Evolutionary conservation across 2,797 vertebrate genomes (phyloP), one percentile per base, ranked within the genome.

Genomic region (Chloroceryle inda): DNA sequence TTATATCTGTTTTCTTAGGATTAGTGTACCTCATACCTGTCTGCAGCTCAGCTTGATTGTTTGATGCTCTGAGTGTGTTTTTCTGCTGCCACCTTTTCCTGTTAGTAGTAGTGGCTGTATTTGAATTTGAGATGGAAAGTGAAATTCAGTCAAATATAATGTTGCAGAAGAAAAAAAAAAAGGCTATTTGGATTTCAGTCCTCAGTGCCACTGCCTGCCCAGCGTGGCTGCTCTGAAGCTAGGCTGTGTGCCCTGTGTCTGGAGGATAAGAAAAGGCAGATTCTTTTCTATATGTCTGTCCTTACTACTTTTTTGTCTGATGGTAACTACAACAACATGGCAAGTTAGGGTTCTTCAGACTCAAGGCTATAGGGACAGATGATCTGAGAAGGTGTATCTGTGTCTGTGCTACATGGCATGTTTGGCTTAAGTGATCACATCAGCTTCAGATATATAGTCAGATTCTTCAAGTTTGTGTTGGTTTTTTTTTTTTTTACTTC

Each of bases 161-260:
- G 3, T 56, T 77, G 16, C n/a, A 40, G 45, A 23, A 47, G 21
- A 13, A 47, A 23, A 13, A 47, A 47, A 47, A 23, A 12, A 40
- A 47, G 6, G 6, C 24, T 69, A 1, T 24, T 87, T 6, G 22
- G 56, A 10, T 89, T 69, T 93, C 35, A 77, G 26, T 58, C 11
- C 8, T 67, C 0, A 0, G 8, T 31, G 16, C 5, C 18, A 9
- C 42, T 68, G 38, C 49, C 58, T 79, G 24, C 44, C 42, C 72
- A 17, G 52, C 27, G 31, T 40, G 53, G 53, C 61, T 67, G 22
- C 53, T 78, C 31, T 17, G 40, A 79, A 90, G 35, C 40, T 4
- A 29, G 22, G 7, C 37, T 58, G 29, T 33, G 13, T 78, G 5
- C 78, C 31, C 49, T 3, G 1, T 56, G 19, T 50, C 45, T 78